Base-by-base conservation (phyloP, 2,888 invertebrate genomes). In the Anthrax anthrax region DNA sequence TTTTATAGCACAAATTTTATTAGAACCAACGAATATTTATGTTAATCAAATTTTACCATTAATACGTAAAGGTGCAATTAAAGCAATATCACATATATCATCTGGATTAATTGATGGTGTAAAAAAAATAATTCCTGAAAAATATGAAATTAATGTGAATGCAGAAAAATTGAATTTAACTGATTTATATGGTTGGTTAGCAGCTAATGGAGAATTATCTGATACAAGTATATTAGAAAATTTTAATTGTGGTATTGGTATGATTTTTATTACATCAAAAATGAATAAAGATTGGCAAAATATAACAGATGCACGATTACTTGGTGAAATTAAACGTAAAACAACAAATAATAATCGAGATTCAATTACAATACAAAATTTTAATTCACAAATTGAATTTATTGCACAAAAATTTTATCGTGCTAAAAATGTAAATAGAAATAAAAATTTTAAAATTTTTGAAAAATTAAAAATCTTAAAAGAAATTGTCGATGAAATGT, bases 181-280 rank as follows among this genome's bases (percentile, higher is more conserved):
- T 12, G 76, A 82, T 9, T 78, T 96, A 16, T 95, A 91, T 66
- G 80, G 84, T 18, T 97, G 95, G 95, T 69, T 97, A 38, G 83
- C 86, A 10, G 77, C 78, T 37, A 75, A 75, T 56, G 81, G 89
- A 16, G 74, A 77, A 42, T 77, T 96, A 1, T 77, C 75, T 3
- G 78, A 84, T 58, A 67, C 72, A 47, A 89, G 94, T 62, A 80
- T 98, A 82, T 71, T 90, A 14, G 74, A 83, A 42, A 91, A 92
- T 0, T 92, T 96, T 67, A 98, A 98, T 70, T 96, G 95, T 68
- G 97, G 97, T 1, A 74, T 97, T 38, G 97, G 97, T 0, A 83
- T 86, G 68, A 74, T 90, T 18, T 65, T 91, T 41, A 75, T 97
- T 37, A 82, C 85, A 10, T 75, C 76, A 14, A 71, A 76, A 4